Conservation (phyloP, 2,797 vertebrate species). For the Chelidonichthys spinosus region DNA sequence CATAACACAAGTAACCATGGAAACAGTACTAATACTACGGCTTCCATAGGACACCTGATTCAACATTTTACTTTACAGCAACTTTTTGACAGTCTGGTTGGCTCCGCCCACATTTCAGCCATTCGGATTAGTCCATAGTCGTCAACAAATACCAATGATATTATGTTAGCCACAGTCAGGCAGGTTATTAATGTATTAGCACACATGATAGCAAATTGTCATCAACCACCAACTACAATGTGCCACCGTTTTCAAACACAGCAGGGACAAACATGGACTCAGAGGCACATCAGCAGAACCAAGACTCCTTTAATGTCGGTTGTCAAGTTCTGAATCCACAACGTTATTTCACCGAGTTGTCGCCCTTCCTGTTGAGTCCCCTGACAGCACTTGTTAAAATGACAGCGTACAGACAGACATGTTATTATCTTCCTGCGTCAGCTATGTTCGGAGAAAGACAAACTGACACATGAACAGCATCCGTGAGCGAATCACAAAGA, state of each 20-base stretch:
- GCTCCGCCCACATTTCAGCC: not conserved
- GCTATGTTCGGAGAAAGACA: conserved; percentile 12
- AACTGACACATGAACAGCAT: conserved; percentile 17
- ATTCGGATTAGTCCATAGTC: not conserved
- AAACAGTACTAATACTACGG: not conserved
- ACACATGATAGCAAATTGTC: not conserved
- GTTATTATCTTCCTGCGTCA: conserved; percentile 25
- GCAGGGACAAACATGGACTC: not conserved
- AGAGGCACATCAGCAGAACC: not conserved
- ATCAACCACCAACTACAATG: not conserved
- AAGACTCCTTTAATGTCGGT: not conserved
- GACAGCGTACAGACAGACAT: conserved; percentile 21
- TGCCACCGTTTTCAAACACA: not conserved
- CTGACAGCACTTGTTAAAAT: conserved; percentile 4
- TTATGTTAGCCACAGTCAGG: not conserved
- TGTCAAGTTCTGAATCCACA: not conserved
- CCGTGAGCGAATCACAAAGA: conserved; percentile 23
- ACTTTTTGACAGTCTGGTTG: not conserved
- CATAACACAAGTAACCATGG: not conserved
- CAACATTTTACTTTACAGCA: not conserved
- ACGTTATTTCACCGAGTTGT: no score
- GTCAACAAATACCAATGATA: not conserved
- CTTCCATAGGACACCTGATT: no score
- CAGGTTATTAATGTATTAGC: not conserved
- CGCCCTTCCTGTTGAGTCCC: conserved; percentile 1